A percentile compares a stretch with the other conserved stretches of the same genome.
These are phyloP conservation scores for Rhaphigaster nebulosa DNA, from an alignment of 2,888 invertebrate species.

Conservation along the genomic window DNA sequence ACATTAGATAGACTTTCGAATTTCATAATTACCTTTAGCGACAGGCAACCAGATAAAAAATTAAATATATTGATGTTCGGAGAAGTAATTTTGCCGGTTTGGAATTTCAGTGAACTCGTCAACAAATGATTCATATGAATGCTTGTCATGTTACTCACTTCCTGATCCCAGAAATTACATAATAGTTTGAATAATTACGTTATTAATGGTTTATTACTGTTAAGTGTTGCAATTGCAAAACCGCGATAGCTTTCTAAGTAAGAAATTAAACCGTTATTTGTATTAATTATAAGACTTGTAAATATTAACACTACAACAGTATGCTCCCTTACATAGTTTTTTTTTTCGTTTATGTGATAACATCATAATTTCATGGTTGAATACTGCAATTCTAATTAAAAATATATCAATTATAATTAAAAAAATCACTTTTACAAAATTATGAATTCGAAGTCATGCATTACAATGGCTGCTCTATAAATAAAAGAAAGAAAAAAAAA, in stretches of 20 bases:
- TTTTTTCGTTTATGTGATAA: too few relatives aligned
- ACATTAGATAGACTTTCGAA: not conserved
- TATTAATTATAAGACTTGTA: not conserved
- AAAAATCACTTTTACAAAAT: too few relatives aligned
- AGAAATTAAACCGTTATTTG: not conserved
- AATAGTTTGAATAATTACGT: not conserved
- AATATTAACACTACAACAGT: not conserved
- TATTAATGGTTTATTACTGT: not conserved
- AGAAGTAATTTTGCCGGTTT: not conserved
- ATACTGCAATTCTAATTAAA: too few relatives aligned
- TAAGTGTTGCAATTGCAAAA: not conserved
- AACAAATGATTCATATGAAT: constrained; percentile 21
- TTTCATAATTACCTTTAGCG: not conserved
- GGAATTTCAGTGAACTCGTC: not conserved
- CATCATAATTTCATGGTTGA: too few relatives aligned
- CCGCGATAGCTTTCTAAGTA: not conserved
- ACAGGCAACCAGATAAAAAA: not conserved
- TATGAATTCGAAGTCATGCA: too few relatives aligned
- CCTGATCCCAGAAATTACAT: not conserved
- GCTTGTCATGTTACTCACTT: not conserved
- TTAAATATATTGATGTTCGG: not conserved
- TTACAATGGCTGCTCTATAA: too few relatives aligned
- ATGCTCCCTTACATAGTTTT: not conserved
- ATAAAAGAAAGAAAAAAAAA: too few relatives aligned
- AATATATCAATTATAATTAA: too few relatives aligned